A percentile compares a stretch with the other conserved stretches of the same genome.
phyloP scores from a whole-genome alignment of 2,888 invertebrate species.

The Nomada flava region DNA sequence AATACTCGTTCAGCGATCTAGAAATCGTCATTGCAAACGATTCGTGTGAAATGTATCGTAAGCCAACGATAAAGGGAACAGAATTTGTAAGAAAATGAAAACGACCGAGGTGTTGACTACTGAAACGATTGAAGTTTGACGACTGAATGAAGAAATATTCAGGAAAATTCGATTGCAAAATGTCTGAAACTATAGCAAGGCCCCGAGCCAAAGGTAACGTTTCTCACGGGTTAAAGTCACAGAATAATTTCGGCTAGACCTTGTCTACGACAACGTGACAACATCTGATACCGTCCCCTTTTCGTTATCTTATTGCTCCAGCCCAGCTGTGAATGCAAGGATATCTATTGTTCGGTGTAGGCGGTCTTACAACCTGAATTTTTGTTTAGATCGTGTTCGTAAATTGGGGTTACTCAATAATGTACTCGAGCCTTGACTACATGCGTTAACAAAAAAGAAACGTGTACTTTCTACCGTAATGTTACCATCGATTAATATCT shows the following conservation, averaged over 20 bases:
- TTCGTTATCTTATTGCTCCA: constrained; percentile 16
- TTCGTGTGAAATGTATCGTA: too few species aligned
- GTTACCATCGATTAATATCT: too few species aligned
- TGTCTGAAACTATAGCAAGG: too few species aligned
- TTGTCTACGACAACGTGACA: constrained; percentile 10
- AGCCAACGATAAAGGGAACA: too few species aligned
- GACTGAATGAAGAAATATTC: too few species aligned
- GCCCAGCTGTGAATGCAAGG: not conserved
- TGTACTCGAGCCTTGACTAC: not conserved
- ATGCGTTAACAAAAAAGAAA: too few species aligned
- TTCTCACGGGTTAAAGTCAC: constrained; percentile 16
- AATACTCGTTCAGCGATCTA: not conserved
- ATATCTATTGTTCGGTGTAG: constrained; percentile 13
- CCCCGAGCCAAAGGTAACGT: not conserved
- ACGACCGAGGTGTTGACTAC: too few species aligned
- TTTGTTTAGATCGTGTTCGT: not conserved
- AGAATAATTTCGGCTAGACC: constrained; percentile 32
- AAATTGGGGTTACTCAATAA: not conserved
- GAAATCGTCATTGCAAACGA: not conserved
- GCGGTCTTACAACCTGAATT: not conserved
- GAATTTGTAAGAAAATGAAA: too few species aligned
- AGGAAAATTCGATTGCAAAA: too few species aligned
- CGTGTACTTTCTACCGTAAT: too few species aligned
- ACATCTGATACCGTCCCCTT: not conserved
- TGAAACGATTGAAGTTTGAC: too few species aligned